phyloP scores from a whole-genome alignment of 2,888 invertebrate genomes.

The Dysmachus trigonus region DNA sequence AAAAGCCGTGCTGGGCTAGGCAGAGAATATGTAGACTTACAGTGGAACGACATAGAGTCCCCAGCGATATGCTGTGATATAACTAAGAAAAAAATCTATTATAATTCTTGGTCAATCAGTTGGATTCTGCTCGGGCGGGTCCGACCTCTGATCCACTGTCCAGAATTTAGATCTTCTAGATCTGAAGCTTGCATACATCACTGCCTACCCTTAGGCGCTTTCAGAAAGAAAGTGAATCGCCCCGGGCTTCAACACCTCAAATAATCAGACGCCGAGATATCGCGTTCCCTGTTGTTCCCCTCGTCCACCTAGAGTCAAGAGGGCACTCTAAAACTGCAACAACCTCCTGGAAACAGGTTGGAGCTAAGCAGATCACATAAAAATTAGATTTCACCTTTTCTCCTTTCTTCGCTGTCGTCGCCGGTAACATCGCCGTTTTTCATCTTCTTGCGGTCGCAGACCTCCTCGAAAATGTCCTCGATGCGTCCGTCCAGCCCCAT shows the following conservation, averaged over 20 bases:
- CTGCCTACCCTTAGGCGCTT: not conserved
- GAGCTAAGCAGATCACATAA: not conserved
- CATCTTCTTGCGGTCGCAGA: conserved; percentile 47
- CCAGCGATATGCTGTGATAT: no score
- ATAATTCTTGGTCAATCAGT: no score
- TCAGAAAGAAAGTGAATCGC: not conserved
- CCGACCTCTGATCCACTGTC: not conserved
- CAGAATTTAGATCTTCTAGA: not conserved
- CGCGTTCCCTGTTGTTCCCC: not conserved
- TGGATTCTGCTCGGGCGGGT: no score
- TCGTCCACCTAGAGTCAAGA: not conserved
- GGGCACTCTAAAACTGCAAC: not conserved
- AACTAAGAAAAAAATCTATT: no score
- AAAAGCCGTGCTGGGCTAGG: no score
- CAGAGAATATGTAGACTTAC: no score
- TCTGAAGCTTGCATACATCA: not conserved
- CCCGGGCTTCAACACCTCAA: not conserved
- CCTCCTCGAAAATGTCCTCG: conserved; percentile 56
- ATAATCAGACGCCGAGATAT: not conserved
- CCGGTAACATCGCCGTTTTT: conserved; percentile 49
- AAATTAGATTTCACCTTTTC: not conserved
- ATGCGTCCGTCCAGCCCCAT: conserved; percentile 54
- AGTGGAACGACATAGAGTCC: no score
- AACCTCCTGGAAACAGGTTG: not conserved
- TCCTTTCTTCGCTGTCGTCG: not conserved